Conservation (phyloP, 2,113 vertebrate species). For the Pluvianellus socialis region DNA sequence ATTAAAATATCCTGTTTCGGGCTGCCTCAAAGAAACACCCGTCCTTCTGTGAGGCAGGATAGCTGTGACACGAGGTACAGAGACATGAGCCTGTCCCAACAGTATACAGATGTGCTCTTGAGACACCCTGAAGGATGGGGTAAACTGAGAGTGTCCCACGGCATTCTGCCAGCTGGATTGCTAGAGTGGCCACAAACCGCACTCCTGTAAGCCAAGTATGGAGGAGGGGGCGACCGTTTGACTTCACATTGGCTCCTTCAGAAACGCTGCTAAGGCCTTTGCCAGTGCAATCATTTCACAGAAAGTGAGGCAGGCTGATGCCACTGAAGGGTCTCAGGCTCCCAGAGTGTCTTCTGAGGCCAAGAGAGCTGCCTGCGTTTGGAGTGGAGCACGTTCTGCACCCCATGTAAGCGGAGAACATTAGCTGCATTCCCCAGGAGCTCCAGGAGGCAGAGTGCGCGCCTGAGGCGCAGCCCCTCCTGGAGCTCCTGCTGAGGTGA, state of each 20-base stretch:
- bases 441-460: background rate
- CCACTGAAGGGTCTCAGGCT: background rate
- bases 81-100: background rate
- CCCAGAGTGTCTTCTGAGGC: background rate
- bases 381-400: background rate
- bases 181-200: background rate
- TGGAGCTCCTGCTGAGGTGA: background rate
- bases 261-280: background rate
- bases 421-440: background rate
- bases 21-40: background rate
- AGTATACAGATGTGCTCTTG: background rate
- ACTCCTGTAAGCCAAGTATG: background rate
- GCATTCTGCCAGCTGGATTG: background rate
- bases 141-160: background rate
- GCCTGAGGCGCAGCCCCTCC: slow-evolving; percentile 7
- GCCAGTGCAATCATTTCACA: background rate
- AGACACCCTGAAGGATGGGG: background rate
- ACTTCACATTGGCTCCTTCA: background rate
- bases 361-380: background rate
- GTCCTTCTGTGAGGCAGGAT: background rate
- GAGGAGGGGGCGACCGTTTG: background rate
- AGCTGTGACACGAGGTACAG: background rate
- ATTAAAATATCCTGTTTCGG: background rate
- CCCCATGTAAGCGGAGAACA: background rate
- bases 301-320: fast-evolving